phyloP scores from a whole-genome alignment of 2,888 invertebrate species.

The Lissocephala sabroskyi region DNA sequence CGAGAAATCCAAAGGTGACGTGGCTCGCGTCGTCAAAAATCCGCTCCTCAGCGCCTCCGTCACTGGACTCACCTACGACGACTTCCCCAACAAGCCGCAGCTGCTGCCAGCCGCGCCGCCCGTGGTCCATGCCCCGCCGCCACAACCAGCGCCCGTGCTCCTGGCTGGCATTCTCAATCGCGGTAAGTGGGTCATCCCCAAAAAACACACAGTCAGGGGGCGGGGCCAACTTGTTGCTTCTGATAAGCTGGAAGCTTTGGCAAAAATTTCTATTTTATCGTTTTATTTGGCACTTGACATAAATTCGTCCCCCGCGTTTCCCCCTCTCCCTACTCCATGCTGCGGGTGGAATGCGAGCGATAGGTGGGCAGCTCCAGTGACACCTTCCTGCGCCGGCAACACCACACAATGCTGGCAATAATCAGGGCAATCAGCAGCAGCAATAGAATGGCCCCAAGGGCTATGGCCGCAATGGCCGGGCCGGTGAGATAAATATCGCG shows the following conservation, averaged over 20 bases:
- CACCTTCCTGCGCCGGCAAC: conserved; percentile 75
- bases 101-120: conserved; percentile 78
- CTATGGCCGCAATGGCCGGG: conserved; percentile 80
- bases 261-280: conserved; percentile 7
- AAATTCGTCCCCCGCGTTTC: background rate
- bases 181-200: conserved; percentile 39
- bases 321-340: conserved; percentile 50
- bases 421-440: conserved; percentile 77
- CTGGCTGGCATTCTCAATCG: conserved; percentile 55
- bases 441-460: conserved; percentile 78
- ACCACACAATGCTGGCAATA: conserved; percentile 76
- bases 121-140: conserved; percentile 52
- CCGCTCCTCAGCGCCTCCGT: conserved; percentile 83
- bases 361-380: conserved; percentile 77
- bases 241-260: conserved; percentile 9
- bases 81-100: conserved; percentile 81
- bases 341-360: conserved; percentile 70
- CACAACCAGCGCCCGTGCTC: conserved; percentile 36
- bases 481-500: conserved; percentile 70
- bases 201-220: background rate
- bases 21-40: conserved; percentile 76
- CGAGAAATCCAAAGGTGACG: conserved; percentile 72
- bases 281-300: conserved; percentile 3
- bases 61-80: conserved; percentile 81
- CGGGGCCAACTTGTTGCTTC: conserved; percentile 24